These are phyloP conservation scores for Chrysina gloriosa DNA, from an alignment of 2,888 invertebrate species.

Conservation along the genomic window DNA sequence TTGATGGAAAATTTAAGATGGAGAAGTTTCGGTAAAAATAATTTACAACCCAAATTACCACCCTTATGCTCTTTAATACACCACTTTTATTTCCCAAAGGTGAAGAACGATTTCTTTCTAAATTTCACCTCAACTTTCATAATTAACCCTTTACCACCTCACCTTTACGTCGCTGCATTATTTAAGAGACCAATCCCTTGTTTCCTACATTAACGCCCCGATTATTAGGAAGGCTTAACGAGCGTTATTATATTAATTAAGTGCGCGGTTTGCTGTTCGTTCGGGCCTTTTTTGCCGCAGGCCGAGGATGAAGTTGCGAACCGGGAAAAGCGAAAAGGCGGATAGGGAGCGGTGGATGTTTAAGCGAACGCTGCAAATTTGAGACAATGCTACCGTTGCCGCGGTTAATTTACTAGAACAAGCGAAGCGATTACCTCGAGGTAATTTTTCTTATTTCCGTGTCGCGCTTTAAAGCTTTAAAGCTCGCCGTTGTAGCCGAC, in stretches of 20 bases:
- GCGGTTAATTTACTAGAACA: constrained; percentile 23
- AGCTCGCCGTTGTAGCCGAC: neutral
- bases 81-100: no score
- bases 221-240: neutral
- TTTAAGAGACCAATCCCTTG: neutral
- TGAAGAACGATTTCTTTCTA: no score
- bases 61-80: no score
- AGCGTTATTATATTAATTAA: constrained; percentile 15
- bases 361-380: constrained; percentile 27
- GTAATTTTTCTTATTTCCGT: constrained; percentile 18
- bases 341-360: neutral
- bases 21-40: no score
- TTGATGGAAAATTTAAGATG: no score
- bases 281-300: neutral
- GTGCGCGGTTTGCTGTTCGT: neutral
- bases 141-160: no score
- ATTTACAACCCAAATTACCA: no score
- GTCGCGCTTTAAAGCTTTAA: constrained; percentile 6
- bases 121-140: no score
- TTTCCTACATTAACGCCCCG: neutral
- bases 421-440: neutral
- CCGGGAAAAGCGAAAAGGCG: neutral
- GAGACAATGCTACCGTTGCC: constrained; percentile 5
- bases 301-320: neutral
- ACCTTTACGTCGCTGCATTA: neutral